Conservation (phyloP, 2,113 vertebrate species). For the Odocoileus hemionus region DNA sequence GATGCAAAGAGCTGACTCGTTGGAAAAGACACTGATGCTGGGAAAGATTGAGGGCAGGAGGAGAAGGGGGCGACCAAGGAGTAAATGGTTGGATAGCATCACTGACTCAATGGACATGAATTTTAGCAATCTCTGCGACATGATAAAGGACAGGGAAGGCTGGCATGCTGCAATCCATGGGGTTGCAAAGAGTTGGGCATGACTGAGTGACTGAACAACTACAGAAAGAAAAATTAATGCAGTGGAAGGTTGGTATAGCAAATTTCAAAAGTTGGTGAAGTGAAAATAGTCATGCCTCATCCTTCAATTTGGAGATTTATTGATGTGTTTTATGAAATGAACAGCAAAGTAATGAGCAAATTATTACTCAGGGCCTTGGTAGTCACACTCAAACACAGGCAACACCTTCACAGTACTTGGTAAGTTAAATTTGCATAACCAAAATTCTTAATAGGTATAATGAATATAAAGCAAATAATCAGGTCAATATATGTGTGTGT, state of each 20-base stretch:
- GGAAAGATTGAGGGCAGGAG: not conserved
- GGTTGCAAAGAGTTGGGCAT: accelerated
- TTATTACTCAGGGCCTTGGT: not conserved
- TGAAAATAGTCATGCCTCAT: not conserved
- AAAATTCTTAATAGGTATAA: not conserved
- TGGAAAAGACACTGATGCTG: not conserved
- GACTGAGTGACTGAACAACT: not conserved
- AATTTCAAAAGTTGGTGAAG: not conserved
- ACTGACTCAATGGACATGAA: not conserved
- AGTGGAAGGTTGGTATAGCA: not conserved
- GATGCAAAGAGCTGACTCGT: not conserved
- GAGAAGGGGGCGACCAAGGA: not conserved
- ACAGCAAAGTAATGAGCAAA: not conserved
- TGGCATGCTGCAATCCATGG: not conserved
- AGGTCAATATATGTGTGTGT: not conserved
- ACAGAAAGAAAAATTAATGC: not conserved
- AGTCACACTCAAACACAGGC: not conserved
- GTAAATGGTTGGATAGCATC: not conserved
- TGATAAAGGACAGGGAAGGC: not conserved
- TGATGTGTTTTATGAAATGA: not conserved
- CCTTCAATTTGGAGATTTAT: not conserved
- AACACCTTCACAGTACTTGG: not conserved
- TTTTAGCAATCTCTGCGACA: not conserved
- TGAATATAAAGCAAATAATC: not conserved
- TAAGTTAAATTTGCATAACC: not conserved